Evolutionary conservation across 92 coral and sea anemone species (phyloP), one percentile per base, ranked within the genome.

Genomic region (Epizoanthus fatuus): DNA sequence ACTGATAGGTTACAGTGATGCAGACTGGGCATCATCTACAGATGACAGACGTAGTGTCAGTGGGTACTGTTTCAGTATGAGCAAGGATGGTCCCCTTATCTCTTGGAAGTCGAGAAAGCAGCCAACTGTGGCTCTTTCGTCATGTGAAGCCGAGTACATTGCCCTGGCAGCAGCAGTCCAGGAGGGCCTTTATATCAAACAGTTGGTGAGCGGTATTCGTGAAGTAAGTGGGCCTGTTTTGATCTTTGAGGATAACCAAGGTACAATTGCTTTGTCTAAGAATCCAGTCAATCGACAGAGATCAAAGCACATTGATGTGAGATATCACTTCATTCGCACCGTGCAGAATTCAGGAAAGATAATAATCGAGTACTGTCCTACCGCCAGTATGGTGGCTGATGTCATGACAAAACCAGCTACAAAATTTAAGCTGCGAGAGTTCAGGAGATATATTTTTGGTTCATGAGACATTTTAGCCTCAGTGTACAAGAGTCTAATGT

Each of bases 41-140:
- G 85, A 86, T 55, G 84, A 66, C 83, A 87, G 91, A 53, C 75
- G 66, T 42, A 81, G 87, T 55, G 81, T 88, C 59, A 80, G 89
- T 66, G 93, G 93, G 52, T 92, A 92, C 42, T 84, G 86, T 4
- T 92, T 92, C 80, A 91, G 84, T 37, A 55, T 89, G 35, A 65
- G 66, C 37, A 54, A 32, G 45, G 76, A 81, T n/a, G 86, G 92
- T 37, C 85, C 92, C 32, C 71, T 84, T 51, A 76, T 84, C 17
- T 75, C 85, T 20, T 89, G 92, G 86, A 89, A 75, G 60, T 72
- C 84, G 3, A 88, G 73, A 16, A 83, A 75, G 37, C 92, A 83
- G 63, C 87, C 76, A 17, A 81, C 79, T 12, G 92, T 88, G 63
- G 85, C 92, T 47, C 71, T 89, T 6, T 84, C 85, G 9, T 84